phyloP scores from a whole-genome alignment of 2,113 vertebrate genomes.

The Trochalopteron elliotii region DNA sequence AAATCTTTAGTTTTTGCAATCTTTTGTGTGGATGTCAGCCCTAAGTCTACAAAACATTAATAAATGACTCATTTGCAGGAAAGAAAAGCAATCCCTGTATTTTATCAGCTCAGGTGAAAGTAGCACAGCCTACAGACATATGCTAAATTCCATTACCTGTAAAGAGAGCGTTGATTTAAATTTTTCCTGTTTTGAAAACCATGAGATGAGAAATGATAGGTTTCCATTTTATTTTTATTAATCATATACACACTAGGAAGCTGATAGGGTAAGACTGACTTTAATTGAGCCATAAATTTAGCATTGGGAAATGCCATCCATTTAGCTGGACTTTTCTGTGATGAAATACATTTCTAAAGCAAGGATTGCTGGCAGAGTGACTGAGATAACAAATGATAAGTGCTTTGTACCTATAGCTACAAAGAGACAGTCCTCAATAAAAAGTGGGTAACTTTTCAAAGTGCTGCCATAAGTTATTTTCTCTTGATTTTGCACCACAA shows the following conservation, averaged over 20 bases:
- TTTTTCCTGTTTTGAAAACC: slow-evolving; percentile 18
- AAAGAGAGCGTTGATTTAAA: slow-evolving; percentile 10
- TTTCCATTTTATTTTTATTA: slow-evolving; percentile 70
- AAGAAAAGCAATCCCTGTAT: background rate
- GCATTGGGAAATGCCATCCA: slow-evolving; percentile 55
- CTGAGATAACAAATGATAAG: slow-evolving; percentile 64
- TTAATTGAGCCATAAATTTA: slow-evolving; percentile 73
- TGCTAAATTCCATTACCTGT: slow-evolving; percentile 23
- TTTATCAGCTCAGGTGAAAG: slow-evolving; percentile 11
- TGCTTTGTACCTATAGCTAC: slow-evolving; percentile 28
- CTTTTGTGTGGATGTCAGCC: background rate
- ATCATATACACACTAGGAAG: slow-evolving; percentile 66
- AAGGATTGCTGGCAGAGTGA: background rate
- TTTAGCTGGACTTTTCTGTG: slow-evolving; percentile 60
- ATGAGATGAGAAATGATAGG: slow-evolving; percentile 27
- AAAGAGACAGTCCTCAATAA: slow-evolving; percentile 1
- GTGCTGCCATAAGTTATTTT: slow-evolving; percentile 9
- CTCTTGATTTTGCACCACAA: background rate
- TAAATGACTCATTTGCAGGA: slow-evolving; percentile 6
- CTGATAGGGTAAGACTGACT: slow-evolving; percentile 65
- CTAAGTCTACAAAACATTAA: slow-evolving; percentile 12
- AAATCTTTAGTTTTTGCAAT: slow-evolving; percentile 7
- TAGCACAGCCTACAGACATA: slow-evolving; percentile 34
- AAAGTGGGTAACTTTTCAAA: background rate
- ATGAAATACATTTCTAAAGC: slow-evolving; percentile 67